Conservation (phyloP, 2,797 vertebrate genomes). For the Trachops cirrhosus region DNA sequence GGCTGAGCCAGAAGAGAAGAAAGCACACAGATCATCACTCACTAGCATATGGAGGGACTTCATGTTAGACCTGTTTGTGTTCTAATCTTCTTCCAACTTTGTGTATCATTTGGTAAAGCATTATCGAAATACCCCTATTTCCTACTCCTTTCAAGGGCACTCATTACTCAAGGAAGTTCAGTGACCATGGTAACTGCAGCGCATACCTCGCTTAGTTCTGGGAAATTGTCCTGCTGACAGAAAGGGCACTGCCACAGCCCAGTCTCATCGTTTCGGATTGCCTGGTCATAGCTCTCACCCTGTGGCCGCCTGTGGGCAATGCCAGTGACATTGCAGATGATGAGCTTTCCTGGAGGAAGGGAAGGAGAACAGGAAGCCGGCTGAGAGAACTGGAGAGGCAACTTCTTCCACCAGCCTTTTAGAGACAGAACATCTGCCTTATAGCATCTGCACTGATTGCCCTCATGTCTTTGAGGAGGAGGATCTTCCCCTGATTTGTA, state of each 20-base stretch:
- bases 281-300: conserved; percentile 99
- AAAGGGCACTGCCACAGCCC: conserved; percentile 99
- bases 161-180: background rate
- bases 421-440: background rate
- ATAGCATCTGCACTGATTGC: background rate
- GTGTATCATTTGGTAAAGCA: background rate
- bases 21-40: background rate
- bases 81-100: background rate
- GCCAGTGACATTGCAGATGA: conserved; percentile 95
- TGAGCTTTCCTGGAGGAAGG: conserved; percentile 90
- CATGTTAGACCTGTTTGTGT: background rate
- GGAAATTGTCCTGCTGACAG: conserved; percentile 99
- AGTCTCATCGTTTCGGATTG: conserved; percentile 95
- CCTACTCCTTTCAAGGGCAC: background rate
- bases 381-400: background rate
- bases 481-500: background rate
- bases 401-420: background rate
- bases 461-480: background rate
- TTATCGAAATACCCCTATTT: background rate
- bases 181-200: background rate
- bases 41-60: background rate
- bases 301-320: conserved; percentile 98
- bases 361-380: background rate
- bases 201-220: conserved; percentile 96
- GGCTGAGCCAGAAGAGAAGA: background rate